Conservation (phyloP, 2,888 invertebrate species). For the Drosophila cyrtoloma region DNA sequence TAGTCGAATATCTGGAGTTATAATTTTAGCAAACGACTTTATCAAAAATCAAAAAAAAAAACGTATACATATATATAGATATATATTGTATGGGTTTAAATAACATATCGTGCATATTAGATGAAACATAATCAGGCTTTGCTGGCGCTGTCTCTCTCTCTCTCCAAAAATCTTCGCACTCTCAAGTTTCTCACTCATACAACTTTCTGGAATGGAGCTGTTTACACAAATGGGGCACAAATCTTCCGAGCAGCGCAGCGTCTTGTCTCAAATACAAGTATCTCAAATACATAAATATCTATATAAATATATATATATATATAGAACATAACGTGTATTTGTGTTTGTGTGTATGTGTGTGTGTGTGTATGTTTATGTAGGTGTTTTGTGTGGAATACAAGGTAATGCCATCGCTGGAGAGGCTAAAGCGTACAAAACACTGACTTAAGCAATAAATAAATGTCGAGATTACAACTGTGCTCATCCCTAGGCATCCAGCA, state of each 20-base stretch:
- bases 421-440: constrained; percentile 36
- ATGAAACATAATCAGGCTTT: constrained; percentile 71
- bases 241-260: constrained; percentile 54
- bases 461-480: neutral
- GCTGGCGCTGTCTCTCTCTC: constrained; percentile 30
- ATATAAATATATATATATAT: constrained; percentile 60
- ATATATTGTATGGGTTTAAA: constrained; percentile 44
- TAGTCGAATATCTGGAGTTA: constrained; percentile 75
- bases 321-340: constrained; percentile 54
- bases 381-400: constrained; percentile 49
- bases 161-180: constrained; percentile 9
- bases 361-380: constrained; percentile 51
- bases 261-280: constrained; percentile 58
- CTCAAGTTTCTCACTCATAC: constrained; percentile 15
- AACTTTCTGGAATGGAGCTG: constrained; percentile 59
- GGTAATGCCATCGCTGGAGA: constrained; percentile 20
- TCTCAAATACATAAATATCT: constrained; percentile 65
- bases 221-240: constrained; percentile 59
- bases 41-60: constrained; percentile 11
- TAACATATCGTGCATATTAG: constrained; percentile 63
- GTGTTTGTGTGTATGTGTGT: constrained; percentile 32
- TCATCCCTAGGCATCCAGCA: constrained; percentile 88
- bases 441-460: constrained; percentile 18
- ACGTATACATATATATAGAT: constrained; percentile 7
- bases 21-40: constrained; percentile 55